Conservation (phyloP, 2,113 vertebrate species). For the Casuarius casuarius region DNA sequence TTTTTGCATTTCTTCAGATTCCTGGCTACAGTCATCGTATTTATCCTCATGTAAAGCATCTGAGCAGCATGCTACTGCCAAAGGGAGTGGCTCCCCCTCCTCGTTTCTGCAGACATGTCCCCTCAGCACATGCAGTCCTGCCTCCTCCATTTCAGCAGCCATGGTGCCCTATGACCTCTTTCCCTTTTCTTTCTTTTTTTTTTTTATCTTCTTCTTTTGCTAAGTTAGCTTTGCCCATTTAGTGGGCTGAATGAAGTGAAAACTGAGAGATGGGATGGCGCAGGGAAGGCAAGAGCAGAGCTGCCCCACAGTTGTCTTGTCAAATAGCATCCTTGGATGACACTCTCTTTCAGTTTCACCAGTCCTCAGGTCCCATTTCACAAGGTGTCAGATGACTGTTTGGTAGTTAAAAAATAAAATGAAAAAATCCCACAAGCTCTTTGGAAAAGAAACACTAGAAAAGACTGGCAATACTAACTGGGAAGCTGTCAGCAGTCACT, state of each 20-base stretch:
- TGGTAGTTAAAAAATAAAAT: constrained; percentile 6
- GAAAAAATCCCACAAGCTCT: not conserved
- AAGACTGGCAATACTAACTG: not conserved
- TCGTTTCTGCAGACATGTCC: not conserved
- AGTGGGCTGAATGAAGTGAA: not conserved
- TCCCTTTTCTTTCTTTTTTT: not conserved
- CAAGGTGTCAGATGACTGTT: constrained; percentile 16
- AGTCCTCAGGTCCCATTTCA: not conserved
- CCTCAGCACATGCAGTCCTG: not conserved
- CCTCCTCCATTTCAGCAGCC: not conserved
- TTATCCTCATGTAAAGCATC: not conserved
- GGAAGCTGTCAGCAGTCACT: not conserved
- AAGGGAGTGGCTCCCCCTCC: not conserved
- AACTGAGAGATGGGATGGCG: not conserved
- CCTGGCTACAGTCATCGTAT: not conserved
- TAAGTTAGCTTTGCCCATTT: not conserved
- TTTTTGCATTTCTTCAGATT: not conserved
- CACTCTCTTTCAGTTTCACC: not conserved
- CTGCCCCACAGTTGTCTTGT: not conserved
- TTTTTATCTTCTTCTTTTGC: not conserved
- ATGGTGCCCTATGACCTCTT: not conserved
- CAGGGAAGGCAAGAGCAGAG: not conserved
- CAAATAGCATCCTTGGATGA: not conserved
- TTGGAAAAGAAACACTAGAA: not conserved
- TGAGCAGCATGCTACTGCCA: not conserved